Evolutionary conservation across 2,113 vertebrate genomes (phyloP), one percentile per base, ranked within the genome.

Genomic region (Rhagologus leucostigma): DNA sequence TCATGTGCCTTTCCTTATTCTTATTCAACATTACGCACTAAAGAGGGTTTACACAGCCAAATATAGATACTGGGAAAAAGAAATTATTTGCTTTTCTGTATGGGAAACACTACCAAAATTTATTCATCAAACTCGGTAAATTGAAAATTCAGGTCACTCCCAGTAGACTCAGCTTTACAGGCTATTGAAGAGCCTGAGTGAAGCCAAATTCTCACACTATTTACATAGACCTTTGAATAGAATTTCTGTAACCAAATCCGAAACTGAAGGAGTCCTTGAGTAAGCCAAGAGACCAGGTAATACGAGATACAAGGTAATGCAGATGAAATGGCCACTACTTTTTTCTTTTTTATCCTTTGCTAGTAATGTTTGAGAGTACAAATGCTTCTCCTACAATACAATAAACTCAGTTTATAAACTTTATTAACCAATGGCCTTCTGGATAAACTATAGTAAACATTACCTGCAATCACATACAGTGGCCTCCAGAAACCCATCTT

Each of bases 41-140:
- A 67, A n/a, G 29, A 73, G 39, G 6, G 9, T 24, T 79, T 64
- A 24, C 17, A 35, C 1, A 71, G 30, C 8, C 23, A 70, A 69
- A 86, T 14, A 11, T 1, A 33, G 7, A 67, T 2, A n/a, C 3
- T 22, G 18, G 15, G 4, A 1, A n/a, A 75, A 70, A 33, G 2
- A 33, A n/a, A 52, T 27, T 33, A 42, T 17, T 56, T 73, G 16
- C 6, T 84, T 85, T 81, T 64, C 20, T 69, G 8, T n/a, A 24
- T 46, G 16, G 18, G 26, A 78, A 91, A 59, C 27, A 44, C 6
- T 75, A 64, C 2, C 5, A 37, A 67, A 27, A 44, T 46, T 35
- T 77, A 42, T 37, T 53, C 14, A n/a, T 71, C 50, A 33, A 5
- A 27, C 7, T 53, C 16, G 6, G 29, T 16, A 88, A 63, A 50